Conservation (phyloP, 2,113 vertebrate species). For the Lophotis ruficrista region DNA sequence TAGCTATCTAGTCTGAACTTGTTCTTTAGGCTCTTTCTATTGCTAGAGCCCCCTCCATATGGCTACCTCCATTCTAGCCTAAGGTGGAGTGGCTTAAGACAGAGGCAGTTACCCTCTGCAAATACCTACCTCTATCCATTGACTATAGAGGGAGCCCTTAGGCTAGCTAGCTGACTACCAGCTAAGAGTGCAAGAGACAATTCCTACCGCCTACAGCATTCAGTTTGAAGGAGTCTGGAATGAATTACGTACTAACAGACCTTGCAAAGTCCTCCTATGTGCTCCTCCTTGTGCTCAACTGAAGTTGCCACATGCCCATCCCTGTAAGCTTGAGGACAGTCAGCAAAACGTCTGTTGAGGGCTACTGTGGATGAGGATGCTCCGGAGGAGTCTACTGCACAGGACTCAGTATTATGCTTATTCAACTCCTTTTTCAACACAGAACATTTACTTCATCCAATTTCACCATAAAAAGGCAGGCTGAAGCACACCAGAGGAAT, state of each 20-base stretch:
- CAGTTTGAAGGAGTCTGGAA: background rate
- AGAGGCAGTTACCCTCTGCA: background rate
- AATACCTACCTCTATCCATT: background rate
- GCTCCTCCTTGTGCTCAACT: background rate
- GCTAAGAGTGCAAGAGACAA: rapidly evolving
- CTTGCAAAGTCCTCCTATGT: background rate
- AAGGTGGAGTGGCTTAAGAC: background rate
- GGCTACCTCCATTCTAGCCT: background rate
- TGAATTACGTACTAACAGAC: background rate
- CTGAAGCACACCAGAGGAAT: background rate
- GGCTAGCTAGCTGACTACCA: background rate
- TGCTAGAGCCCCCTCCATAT: background rate
- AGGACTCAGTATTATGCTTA: background rate
- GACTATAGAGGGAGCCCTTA: background rate
- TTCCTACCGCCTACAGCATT: background rate
- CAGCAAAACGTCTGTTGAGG: background rate
- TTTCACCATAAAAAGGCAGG: background rate
- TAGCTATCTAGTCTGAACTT: background rate
- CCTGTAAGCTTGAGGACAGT: background rate
- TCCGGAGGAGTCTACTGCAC: background rate
- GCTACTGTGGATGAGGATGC: background rate
- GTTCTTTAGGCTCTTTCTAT: background rate
- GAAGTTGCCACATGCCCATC: rapidly evolving
- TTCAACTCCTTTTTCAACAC: background rate
- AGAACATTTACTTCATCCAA: background rate